phyloP scores from a whole-genome alignment of 35 echinoderm and acorn worm species.

The Amphiura filiformis region DNA sequence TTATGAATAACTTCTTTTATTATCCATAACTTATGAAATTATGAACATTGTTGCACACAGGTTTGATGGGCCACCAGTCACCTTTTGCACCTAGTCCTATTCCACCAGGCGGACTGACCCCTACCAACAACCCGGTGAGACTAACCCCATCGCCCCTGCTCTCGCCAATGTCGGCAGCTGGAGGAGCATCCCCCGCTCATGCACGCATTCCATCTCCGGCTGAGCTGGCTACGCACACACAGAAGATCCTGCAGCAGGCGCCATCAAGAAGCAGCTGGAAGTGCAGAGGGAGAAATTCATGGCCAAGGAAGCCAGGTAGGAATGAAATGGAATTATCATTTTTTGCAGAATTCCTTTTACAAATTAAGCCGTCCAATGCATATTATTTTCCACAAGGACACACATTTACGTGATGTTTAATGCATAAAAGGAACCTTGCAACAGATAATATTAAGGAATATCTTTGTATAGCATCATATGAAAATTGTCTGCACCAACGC shows the following conservation, averaged over 20 bases:
- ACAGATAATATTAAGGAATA: too few relatives aligned
- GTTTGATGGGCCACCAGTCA: constrained; percentile 52
- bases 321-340: too few relatives aligned
- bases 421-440: too few relatives aligned
- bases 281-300: constrained; percentile 96
- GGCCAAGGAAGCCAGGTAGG: constrained; percentile 71
- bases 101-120: constrained; percentile 45
- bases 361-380: neutral
- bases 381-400: neutral
- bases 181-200: constrained; percentile 32
- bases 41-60: too few relatives aligned
- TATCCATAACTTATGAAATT: too few relatives aligned
- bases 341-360: too few relatives aligned
- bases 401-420: too few relatives aligned
- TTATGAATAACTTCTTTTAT: neutral
- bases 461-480: too few relatives aligned
- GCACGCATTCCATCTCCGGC: constrained; percentile 86
- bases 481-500: too few relatives aligned
- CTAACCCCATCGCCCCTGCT: constrained; percentile 47
- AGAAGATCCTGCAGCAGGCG: constrained; percentile 94
- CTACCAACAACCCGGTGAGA: constrained; percentile 33
- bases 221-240: constrained; percentile 93
- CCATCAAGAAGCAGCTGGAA: constrained; percentile 89
- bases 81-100: constrained; percentile 62
- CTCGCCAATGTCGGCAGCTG: constrained; percentile 31